A percentile compares a stretch with the other conserved stretches of the same genome.
Evolutionary conservation across 2,888 invertebrate genomes (phyloP).

Genomic region (Drosophila pseudotalamancana): DNA sequence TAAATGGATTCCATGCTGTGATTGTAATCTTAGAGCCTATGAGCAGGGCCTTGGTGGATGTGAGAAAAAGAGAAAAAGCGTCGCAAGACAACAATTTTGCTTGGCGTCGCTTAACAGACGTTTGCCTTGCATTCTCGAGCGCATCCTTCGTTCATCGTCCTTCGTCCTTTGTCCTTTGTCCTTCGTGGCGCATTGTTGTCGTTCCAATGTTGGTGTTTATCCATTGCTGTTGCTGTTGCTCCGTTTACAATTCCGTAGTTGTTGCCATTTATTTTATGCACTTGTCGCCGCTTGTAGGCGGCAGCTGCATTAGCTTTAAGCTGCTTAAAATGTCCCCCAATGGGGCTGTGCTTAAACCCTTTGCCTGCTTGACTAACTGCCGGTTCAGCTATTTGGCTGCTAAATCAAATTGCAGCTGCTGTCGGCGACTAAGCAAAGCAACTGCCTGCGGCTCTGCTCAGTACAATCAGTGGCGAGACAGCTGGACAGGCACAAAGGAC

Average conservation of each 20-base stretch:
- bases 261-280: constrained; percentile 28
- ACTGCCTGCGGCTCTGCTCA: constrained; percentile 10
- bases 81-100: constrained; percentile 1
- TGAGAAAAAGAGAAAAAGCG: not conserved
- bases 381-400: constrained; percentile 1
- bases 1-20: constrained; percentile 6
- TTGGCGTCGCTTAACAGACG: constrained; percentile 1
- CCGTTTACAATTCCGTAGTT: constrained; percentile 11
- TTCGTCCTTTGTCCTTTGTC: no score
- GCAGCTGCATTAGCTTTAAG: constrained; percentile 16
- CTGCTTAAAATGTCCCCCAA: constrained; percentile 6
- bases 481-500: constrained; percentile 22
- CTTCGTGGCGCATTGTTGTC: not conserved
- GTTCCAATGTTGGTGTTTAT: not conserved
- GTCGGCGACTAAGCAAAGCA: constrained; percentile 21
- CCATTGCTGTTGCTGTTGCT: not conserved
- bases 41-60: not conserved
- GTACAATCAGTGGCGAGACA: not conserved
- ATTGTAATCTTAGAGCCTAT: not conserved
- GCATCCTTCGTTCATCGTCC: constrained; percentile 3
- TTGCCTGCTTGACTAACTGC: constrained; percentile 1
- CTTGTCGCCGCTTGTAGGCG: constrained; percentile 5
- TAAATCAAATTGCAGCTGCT: constrained; percentile 33
- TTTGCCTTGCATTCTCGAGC: not conserved
- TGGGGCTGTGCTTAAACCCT: not conserved